These are phyloP conservation scores for Himantopus leucocephalus DNA, from an alignment of 2,113 vertebrate species.

Conservation along the genomic window DNA sequence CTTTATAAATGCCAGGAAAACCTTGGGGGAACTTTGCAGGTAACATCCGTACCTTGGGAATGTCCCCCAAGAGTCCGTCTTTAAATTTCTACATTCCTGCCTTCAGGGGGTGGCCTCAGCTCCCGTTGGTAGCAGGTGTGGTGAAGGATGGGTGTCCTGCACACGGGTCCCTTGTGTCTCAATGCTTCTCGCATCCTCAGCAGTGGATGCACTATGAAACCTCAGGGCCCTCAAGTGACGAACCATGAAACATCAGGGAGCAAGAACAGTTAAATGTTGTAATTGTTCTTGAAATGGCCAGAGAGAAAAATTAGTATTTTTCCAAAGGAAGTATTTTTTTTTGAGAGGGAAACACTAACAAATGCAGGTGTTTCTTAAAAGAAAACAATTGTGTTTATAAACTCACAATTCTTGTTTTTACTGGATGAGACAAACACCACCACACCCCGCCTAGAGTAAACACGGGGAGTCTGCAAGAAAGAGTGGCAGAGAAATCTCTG, in stretches of 20 bases:
- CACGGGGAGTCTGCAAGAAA: not conserved
- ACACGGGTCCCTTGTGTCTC: not conserved
- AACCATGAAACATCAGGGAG: not conserved
- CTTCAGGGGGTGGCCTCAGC: not conserved
- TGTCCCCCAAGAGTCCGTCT: not conserved
- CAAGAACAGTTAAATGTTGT: not conserved
- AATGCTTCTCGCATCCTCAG: not conserved
- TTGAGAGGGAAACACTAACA: not conserved
- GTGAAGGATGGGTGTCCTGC: not conserved
- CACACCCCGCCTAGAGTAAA: not conserved
- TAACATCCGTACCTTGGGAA: rapidly evolving
- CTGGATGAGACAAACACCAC: not conserved
- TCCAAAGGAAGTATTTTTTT: not conserved
- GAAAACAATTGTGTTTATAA: not conserved
- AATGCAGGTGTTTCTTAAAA: not conserved
- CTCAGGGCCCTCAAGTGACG: not conserved
- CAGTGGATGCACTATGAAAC: not conserved
- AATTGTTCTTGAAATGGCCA: not conserved
- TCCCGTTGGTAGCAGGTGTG: not conserved
- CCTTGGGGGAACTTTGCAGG: not conserved
- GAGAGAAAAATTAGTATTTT: not conserved
- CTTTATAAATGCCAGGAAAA: not conserved
- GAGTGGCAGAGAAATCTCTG: not conserved
- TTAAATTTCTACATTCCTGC: not conserved
- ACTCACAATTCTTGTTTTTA: not conserved